phyloP scores from a whole-genome alignment of 2,797 vertebrate species.

The Onychomys arenicola region DNA sequence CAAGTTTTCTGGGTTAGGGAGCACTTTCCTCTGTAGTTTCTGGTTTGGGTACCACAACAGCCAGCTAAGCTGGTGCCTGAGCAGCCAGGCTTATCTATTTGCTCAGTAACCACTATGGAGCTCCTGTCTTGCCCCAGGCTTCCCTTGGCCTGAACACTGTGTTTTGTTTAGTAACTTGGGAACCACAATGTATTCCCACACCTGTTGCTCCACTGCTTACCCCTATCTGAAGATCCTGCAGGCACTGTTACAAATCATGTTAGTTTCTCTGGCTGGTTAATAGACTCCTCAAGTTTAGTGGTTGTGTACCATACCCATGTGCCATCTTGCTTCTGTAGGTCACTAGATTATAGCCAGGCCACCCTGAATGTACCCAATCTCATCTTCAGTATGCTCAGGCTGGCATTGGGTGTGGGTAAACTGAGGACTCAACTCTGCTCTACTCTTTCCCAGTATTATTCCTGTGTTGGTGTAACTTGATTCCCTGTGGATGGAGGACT shows the following conservation, averaged over 20 bases:
- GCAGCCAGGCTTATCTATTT: not conserved
- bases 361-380: not conserved
- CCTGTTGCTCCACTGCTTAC: not conserved
- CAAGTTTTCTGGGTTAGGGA: not conserved
- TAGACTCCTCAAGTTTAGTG: not conserved
- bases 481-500: not conserved
- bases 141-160: not conserved
- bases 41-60: not conserved
- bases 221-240: not conserved
- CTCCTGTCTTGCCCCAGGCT: not conserved
- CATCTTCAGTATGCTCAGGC: not conserved
- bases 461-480: not conserved
- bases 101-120: not conserved
- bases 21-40: not conserved
- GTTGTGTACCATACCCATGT: not conserved
- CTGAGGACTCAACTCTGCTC: not conserved
- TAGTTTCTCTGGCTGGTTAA: conserved; percentile 34
- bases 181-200: not conserved
- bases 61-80: not conserved
- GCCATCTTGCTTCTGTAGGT: not conserved
- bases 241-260: not conserved
- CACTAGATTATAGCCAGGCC: not conserved
- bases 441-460: not conserved
- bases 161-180: not conserved
- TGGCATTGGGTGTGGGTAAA: not conserved